Conservation (phyloP, 2,113 vertebrate species). For the Callipepla squamata region DNA sequence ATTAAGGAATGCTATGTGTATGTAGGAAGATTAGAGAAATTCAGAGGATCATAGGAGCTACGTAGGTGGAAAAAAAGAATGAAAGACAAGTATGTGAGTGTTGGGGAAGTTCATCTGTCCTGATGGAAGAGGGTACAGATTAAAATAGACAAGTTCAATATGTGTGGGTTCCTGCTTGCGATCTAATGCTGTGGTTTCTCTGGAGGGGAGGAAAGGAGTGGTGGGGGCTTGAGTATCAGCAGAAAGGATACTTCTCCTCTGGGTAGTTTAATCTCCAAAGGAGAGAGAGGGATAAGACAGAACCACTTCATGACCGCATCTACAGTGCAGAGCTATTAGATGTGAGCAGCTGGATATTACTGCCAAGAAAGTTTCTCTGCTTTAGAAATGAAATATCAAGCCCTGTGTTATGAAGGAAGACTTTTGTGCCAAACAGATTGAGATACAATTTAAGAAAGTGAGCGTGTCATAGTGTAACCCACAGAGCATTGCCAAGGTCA, state of each 20-base stretch:
- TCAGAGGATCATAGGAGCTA: neutral
- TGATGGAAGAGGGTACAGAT: neutral
- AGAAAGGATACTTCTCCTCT: neutral
- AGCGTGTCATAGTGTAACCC: neutral
- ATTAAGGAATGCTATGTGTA: neutral
- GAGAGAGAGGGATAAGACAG: neutral
- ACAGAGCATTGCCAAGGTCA: neutral
- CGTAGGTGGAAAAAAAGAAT: neutral
- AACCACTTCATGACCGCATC: accelerated
- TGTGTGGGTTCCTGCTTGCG: neutral
- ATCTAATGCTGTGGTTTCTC: neutral
- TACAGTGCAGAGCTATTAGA: accelerated
- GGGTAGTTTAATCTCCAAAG: neutral
- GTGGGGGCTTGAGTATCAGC: neutral
- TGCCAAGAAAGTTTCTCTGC: neutral
- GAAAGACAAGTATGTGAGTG: neutral
- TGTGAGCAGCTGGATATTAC: neutral
- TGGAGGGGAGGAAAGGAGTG: neutral
- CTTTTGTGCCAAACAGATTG: neutral
- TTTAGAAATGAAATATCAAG: neutral
- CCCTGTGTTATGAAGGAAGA: neutral
- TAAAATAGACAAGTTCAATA: neutral
- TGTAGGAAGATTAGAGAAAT: neutral
- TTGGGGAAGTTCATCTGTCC: neutral
- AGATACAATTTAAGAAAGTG: neutral